Conservation (phyloP, 2,888 invertebrate species). For the Conistra vaccinii region DNA sequence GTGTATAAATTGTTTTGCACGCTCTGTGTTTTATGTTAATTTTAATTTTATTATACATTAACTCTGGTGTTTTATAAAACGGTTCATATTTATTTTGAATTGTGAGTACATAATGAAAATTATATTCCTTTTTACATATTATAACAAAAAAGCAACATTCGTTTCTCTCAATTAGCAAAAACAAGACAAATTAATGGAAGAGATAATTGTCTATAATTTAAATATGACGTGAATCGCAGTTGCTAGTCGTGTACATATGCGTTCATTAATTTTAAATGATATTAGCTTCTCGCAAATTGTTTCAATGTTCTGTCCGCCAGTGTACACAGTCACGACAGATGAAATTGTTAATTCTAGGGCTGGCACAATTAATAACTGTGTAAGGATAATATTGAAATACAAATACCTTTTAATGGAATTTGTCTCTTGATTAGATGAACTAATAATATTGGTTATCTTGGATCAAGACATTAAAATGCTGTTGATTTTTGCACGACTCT, state of each 20-base stretch:
- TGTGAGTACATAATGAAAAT: not conserved
- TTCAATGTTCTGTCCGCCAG: conserved; percentile 42
- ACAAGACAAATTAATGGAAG: not conserved
- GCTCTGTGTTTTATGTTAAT: conserved; percentile 19
- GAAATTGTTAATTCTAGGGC: conserved; percentile 14
- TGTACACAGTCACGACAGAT: conserved; percentile 23
- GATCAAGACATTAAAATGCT: not conserved
- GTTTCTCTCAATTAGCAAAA: not conserved
- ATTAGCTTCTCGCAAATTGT: conserved; percentile 37
- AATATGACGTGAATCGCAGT: conserved; percentile 3
- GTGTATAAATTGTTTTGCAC: conserved; percentile 17
- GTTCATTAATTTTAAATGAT: conserved; percentile 40
- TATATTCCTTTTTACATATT: not conserved
- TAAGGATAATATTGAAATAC: conserved; percentile 37
- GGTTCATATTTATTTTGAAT: not conserved
- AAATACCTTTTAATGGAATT: conserved; percentile 12
- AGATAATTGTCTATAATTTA: conserved; percentile 10
- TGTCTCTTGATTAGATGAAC: not conserved
- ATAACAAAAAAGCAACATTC: not conserved
- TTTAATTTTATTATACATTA: conserved; percentile 15
- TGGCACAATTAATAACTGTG: conserved; percentile 16
- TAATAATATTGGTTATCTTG: not conserved
- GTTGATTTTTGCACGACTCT: too few relatives aligned
- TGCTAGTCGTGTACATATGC: conserved; percentile 13
- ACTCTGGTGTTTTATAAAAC: conserved; percentile 14